These are phyloP conservation scores for Artemisiospiza belli DNA, from an alignment of 2,113 vertebrate species.

Conservation along the genomic window DNA sequence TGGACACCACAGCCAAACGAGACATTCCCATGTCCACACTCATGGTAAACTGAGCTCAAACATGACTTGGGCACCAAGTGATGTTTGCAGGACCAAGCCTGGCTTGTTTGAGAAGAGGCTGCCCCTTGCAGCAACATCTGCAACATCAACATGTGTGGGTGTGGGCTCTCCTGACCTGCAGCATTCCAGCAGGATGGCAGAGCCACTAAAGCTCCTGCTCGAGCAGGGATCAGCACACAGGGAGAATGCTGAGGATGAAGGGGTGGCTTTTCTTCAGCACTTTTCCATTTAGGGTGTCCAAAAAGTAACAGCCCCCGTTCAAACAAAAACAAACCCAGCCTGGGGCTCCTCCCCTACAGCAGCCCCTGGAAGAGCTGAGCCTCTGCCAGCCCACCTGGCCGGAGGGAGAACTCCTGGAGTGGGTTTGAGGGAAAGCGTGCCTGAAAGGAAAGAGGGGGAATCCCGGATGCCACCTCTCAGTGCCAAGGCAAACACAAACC, in stretches of 20 bases:
- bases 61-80: accelerated
- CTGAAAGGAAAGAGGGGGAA: not conserved
- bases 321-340: not conserved
- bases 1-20: not conserved
- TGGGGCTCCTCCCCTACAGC: not conserved
- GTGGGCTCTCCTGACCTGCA: not conserved
- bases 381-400: not conserved
- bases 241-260: not conserved
- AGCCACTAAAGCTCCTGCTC: accelerated
- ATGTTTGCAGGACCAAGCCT: not conserved
- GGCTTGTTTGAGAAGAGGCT: not conserved
- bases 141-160: not conserved
- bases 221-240: not conserved
- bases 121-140: not conserved
- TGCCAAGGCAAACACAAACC: not conserved
- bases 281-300: not conserved
- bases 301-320: not conserved
- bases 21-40: accelerated
- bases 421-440: not conserved
- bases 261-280: not conserved
- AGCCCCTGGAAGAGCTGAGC: not conserved
- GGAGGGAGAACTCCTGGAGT: not conserved
- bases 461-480: not conserved
- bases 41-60: not conserved
- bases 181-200: not conserved